Conservation (phyloP, 2,888 invertebrate genomes). For the Drosophila differens region DNA sequence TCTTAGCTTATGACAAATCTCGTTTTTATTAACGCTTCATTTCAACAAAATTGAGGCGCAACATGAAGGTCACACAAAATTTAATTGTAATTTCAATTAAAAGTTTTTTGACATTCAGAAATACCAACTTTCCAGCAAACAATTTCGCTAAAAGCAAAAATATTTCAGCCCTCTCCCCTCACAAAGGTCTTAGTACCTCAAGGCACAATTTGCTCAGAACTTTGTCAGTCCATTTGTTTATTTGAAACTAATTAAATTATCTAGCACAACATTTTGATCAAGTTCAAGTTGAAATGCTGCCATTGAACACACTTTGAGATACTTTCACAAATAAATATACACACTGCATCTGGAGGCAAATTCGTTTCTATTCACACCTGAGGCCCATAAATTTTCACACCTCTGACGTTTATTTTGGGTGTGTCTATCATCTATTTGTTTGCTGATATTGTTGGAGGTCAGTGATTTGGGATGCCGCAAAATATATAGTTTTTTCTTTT, state of each 20-base stretch:
- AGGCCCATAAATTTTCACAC: conserved; percentile 56
- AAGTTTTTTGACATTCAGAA: conserved; percentile 46
- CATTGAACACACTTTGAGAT: conserved; percentile 36
- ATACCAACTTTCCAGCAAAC: conserved; percentile 36
- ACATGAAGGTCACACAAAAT: conserved; percentile 28
- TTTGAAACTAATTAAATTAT: conserved; percentile 60
- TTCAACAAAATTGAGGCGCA: conserved; percentile 40
- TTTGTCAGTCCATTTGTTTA: conserved; percentile 55
- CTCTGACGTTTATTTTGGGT: conserved; percentile 35
- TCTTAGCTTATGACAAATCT: conserved; percentile 21
- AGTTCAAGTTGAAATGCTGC: conserved; percentile 70
- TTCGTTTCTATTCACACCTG: conserved; percentile 64
- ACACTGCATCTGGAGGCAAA: conserved; percentile 34
- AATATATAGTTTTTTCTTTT: not conserved
- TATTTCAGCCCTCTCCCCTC: not conserved
- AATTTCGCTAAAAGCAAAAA: conserved; percentile 51
- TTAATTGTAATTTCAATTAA: conserved; percentile 64
- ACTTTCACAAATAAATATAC: conserved; percentile 55
- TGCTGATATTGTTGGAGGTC: conserved; percentile 19
- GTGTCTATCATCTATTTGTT: conserved; percentile 5
- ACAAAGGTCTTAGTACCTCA: not conserved
- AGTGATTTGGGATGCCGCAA: conserved; percentile 1
- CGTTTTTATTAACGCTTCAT: conserved; percentile 41
- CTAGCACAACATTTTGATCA: conserved; percentile 52
- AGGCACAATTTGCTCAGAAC: conserved; percentile 17